Evolutionary conservation across 2,888 invertebrate genomes (phyloP).

Genomic region (Heteropelma amictum): DNA sequence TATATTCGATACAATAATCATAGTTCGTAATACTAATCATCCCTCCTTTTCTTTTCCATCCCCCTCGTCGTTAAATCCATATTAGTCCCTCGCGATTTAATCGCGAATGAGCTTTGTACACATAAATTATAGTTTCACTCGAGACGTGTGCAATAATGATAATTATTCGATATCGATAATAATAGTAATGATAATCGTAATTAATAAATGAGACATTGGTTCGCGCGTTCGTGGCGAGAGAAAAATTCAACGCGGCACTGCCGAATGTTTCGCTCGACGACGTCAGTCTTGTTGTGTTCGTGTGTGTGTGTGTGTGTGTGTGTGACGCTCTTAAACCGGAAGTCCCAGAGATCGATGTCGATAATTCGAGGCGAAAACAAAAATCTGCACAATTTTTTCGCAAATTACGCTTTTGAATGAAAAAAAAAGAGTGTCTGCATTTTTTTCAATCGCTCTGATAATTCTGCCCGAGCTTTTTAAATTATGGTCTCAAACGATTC

Average conservation of each 20-base stretch:
- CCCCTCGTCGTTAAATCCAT: neutral
- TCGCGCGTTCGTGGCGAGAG: slow-evolving; percentile 47
- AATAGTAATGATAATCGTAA: slow-evolving; percentile 32
- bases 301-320: slow-evolving; percentile 24
- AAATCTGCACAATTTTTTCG: too few species aligned
- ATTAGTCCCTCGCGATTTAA: slow-evolving; percentile 36
- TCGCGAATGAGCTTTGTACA: slow-evolving; percentile 20
- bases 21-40: slow-evolving; percentile 29
- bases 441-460: too few species aligned
- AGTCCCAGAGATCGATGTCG: too few species aligned
- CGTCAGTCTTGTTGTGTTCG: slow-evolving; percentile 52
- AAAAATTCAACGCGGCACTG: slow-evolving; percentile 44
- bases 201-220: slow-evolving; percentile 51
- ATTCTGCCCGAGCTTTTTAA: too few species aligned
- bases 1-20: slow-evolving; percentile 20
- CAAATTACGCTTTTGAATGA: too few species aligned
- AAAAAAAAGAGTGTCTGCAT: slow-evolving; percentile 18
- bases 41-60: slow-evolving; percentile 2
- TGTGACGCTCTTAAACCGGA: slow-evolving; percentile 21
- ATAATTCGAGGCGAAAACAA: too few species aligned
- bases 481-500: too few species aligned
- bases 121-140: slow-evolving; percentile 50
- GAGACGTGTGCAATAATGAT: slow-evolving; percentile 51
- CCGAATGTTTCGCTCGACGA: slow-evolving; percentile 58
- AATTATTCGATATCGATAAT: slow-evolving; percentile 25